phyloP scores from a whole-genome alignment of 2,797 vertebrate species.

The Tamandua tetradactyla region DNA sequence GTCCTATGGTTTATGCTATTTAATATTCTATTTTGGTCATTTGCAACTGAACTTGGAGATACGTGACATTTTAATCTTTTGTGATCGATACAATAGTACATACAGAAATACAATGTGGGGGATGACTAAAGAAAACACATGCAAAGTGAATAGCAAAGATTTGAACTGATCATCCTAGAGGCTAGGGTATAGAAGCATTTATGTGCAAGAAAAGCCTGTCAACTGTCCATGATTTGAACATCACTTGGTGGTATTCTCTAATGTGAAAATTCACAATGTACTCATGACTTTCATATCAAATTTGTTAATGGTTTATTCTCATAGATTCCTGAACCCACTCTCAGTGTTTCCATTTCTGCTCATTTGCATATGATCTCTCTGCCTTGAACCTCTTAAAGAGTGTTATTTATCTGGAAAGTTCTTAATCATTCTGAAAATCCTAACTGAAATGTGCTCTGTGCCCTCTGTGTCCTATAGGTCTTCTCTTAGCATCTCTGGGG shows the following conservation, averaged over 20 bases:
- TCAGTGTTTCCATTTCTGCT: not conserved
- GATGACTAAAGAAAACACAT: not conserved
- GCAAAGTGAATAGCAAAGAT: not conserved
- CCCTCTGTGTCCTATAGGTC: too few relatives aligned
- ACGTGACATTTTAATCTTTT: not conserved
- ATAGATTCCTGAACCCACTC: not conserved
- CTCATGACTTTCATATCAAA: not conserved
- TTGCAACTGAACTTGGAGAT: not conserved
- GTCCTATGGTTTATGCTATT: not conserved
- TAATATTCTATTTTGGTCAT: not conserved
- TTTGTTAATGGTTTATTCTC: not conserved
- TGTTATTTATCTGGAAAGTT: not conserved
- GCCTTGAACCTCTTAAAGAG: not conserved
- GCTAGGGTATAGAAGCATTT: not conserved
- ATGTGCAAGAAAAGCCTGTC: not conserved
- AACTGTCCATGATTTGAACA: not conserved
- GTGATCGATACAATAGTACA: not conserved
- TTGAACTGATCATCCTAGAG: not conserved
- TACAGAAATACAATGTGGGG: not conserved
- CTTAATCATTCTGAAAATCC: not conserved
- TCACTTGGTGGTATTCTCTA: not conserved
- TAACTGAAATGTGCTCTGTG: not conserved
- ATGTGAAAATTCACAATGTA: not conserved
- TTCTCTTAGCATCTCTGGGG: too few relatives aligned
- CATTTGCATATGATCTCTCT: not conserved